Percentiles rank a stretch among this genome's conserved stretches.
These are phyloP conservation scores for Cynocephalus volans DNA, from an alignment of 2,113 vertebrate genomes.

Conservation along the genomic window DNA sequence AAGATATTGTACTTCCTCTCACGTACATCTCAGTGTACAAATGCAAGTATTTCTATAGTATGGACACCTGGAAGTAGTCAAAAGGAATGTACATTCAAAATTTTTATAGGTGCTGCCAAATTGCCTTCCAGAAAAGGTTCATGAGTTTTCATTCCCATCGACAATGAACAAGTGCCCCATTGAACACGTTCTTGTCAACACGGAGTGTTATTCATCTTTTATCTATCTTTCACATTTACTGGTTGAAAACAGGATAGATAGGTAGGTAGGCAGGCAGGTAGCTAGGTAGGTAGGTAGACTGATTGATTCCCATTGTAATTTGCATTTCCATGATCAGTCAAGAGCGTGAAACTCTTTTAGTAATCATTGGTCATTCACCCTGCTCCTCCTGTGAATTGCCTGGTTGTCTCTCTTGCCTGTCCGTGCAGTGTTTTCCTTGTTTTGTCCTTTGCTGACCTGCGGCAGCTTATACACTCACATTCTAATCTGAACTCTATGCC, in stretches of 20 bases:
- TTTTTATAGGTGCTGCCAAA: background rate
- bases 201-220: background rate
- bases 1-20: fast-evolving
- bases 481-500: background rate
- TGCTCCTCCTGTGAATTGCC: background rate
- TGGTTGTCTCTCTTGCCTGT: background rate
- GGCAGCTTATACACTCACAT: background rate
- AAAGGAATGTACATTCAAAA: background rate
- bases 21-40: background rate
- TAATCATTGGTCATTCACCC: background rate
- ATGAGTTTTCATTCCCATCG: background rate
- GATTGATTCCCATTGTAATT: background rate
- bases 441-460: background rate
- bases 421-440: background rate
- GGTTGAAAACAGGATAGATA: too few species aligned
- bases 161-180: background rate
- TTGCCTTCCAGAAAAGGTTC: background rate
- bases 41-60: background rate
- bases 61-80: background rate
- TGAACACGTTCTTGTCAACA: background rate
- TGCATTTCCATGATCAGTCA: fast-evolving
- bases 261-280: fast-evolving
- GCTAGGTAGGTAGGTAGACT: fast-evolving
- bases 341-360: background rate
- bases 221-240: background rate